Conservation (phyloP, 2,888 invertebrate species). For the Apantesis nais region DNA sequence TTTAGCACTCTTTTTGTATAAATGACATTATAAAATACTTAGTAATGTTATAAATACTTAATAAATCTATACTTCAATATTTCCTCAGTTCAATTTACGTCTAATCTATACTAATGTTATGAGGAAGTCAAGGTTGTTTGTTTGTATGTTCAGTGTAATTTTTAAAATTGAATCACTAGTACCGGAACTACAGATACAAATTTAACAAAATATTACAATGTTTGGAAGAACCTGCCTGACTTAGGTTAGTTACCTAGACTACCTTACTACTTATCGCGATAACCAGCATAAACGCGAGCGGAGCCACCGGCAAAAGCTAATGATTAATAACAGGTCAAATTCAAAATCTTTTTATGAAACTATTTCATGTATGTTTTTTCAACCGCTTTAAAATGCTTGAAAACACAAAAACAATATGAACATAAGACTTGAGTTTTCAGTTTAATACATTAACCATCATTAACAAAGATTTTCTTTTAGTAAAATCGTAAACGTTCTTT, state of each 20-base stretch:
- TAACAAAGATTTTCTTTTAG: conserved; percentile 33
- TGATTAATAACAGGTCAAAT: too few species aligned
- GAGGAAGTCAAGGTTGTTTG: too few species aligned
- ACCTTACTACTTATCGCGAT: too few species aligned
- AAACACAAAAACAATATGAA: neutral
- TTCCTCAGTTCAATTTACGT: neutral
- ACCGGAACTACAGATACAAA: too few species aligned
- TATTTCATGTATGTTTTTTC: neutral
- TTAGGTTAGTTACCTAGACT: too few species aligned
- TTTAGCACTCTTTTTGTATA: conserved; percentile 41
- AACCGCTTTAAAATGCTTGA: neutral
- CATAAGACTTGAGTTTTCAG: neutral
- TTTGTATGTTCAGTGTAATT: too few species aligned
- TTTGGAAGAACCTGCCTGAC: too few species aligned
- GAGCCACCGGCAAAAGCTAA: too few species aligned
- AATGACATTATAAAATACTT: conserved; percentile 45
- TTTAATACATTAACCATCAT: neutral
- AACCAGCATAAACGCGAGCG: too few species aligned
- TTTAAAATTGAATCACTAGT: too few species aligned
- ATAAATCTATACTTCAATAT: neutral
- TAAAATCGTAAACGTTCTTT: conserved; percentile 40
- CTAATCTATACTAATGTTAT: neutral
- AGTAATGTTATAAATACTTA: conserved; percentile 22
- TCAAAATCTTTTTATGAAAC: too few species aligned
- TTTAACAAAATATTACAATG: too few species aligned